Percentiles rank a stretch among this genome's conserved stretches.
Evolutionary conservation across 2,113 vertebrate species (phyloP).

Genomic region (Siniperca chuatsi): DNA sequence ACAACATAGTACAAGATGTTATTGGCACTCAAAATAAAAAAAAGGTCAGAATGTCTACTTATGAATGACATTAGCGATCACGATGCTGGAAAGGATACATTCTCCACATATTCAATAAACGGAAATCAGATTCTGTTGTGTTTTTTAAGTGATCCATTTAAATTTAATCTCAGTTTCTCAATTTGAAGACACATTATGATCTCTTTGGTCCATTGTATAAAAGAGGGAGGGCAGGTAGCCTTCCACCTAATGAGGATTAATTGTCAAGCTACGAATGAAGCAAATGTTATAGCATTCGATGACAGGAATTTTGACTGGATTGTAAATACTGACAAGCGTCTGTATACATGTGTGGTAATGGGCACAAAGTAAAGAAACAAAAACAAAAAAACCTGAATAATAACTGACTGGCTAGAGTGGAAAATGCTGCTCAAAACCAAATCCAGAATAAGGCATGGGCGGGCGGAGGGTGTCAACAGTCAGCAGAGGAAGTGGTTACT

Average conservation of each 20-base stretch:
- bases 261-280: background rate
- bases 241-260: background rate
- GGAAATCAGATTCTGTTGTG: background rate
- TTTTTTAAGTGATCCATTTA: background rate
- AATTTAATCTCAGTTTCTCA: background rate
- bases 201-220: background rate
- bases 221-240: background rate
- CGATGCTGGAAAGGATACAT: background rate
- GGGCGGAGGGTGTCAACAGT: background rate
- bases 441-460: background rate
- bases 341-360: background rate
- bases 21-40: background rate
- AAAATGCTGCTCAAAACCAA: constrained; percentile 28
- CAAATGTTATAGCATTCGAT: background rate
- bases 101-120: background rate
- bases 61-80: no score
- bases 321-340: no score
- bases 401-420: background rate
- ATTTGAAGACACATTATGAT: background rate
- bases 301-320: background rate
- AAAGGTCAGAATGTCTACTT: no score
- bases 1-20: no score
- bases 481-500: constrained; percentile 34
- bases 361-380: background rate
- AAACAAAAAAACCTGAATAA: background rate